These are phyloP conservation scores for Barnardius zonarius DNA, from an alignment of 2,113 vertebrate genomes.

Conservation along the genomic window DNA sequence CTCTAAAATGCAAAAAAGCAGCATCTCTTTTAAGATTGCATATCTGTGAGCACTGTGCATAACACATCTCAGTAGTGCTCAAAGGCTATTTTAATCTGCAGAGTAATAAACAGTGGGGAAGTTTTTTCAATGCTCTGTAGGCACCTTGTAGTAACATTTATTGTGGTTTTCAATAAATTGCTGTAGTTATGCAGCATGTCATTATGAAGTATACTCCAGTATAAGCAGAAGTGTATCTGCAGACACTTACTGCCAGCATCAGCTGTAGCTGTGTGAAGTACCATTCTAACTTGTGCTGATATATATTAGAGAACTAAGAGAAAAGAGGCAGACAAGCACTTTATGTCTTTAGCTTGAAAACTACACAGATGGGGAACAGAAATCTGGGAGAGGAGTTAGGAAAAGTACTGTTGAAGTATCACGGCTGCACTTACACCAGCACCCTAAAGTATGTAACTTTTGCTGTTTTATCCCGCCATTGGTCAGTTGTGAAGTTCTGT, in stretches of 20 bases:
- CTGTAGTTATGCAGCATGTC: not conserved
- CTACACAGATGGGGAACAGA: not conserved
- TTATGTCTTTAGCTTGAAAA: not conserved
- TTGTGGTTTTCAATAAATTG: not conserved
- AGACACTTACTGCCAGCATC: not conserved
- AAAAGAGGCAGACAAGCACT: not conserved
- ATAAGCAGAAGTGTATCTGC: not conserved
- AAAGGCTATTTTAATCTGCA: not conserved
- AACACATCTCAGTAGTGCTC: not conserved
- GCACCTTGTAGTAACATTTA: not conserved
- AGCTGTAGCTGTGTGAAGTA: not conserved
- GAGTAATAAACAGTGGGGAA: not conserved
- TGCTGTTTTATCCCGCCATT: not conserved
- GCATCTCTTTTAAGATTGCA: not conserved
- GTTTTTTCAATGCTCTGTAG: conserved; percentile 10
- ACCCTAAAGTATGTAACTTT: not conserved
- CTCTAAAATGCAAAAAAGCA: not conserved
- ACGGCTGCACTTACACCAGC: not conserved
- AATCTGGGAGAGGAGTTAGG: not conserved
- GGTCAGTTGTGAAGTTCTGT: not conserved
- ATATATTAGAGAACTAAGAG: not conserved
- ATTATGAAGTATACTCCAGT: not conserved
- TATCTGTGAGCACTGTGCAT: not conserved
- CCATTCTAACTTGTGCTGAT: not conserved
- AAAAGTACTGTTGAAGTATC: not conserved